Evolutionary conservation across 2,797 vertebrate species (phyloP), one percentile per base, ranked within the genome.

Genomic region (Crax fasciolata): DNA sequence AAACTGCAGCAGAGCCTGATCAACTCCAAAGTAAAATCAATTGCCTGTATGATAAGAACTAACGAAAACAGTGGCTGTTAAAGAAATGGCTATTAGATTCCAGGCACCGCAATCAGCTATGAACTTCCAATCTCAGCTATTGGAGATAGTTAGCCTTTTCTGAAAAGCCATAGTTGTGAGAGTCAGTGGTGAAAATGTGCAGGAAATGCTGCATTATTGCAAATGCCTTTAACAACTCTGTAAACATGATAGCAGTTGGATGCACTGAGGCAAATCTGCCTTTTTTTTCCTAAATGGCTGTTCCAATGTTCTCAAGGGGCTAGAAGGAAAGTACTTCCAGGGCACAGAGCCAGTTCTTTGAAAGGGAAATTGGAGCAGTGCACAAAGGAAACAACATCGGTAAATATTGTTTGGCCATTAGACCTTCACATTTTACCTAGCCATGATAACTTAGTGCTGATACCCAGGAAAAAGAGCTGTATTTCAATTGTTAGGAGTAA

Each of bases 301-400:
- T 21, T 54, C 68, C 48, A 59, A 32, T 11, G 10, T 75, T 79
- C 67, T 85, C 30, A 63, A 78, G 89, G 79, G 89, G 66, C 55
- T 75, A 76, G 55, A 89, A 91, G 35, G 3, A 66, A 96, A 96
- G 87, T 86, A 89, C 59, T 92, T 91, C 90, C 84, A 91, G 59
- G 94, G 94, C 92, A 41, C 30, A 74, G 38, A 93, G 86, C 89
- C 96, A 93, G 63, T 86, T 90, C 48, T 82, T 67, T 73, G 48
- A 91, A 89, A 95, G 51, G n/a, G 62, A 92, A 74, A 89, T 76
- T 17, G 81, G 51, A 81, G 55, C 55, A 91, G 63, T 49, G 32
- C 30, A 72, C 30, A 62, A 59, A 72, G 51, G 51, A 63, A 84
- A 35, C 41, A 89, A 87, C 23, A 78, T 9, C 49, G 63, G 51